A percentile compares a stretch with the other conserved stretches of the same genome.
Conservation (phyloP, 2,113 vertebrate species). For the Micronycteris hirsuta region DNA sequence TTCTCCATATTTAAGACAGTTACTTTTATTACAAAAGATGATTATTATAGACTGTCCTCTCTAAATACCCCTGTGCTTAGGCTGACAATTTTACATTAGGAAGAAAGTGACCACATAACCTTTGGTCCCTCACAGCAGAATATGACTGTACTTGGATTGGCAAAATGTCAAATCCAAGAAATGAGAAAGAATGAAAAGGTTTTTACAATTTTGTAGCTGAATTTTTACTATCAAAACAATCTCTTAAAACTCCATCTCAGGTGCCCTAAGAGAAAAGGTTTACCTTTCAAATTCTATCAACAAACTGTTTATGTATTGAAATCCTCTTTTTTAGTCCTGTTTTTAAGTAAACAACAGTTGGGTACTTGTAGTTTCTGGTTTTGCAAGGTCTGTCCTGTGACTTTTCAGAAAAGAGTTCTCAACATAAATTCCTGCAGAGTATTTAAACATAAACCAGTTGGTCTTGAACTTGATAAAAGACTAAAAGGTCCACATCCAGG, state of each 20-base stretch:
- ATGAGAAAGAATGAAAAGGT: neutral
- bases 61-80: neutral
- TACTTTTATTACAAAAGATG: neutral
- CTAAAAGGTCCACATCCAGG: neutral
- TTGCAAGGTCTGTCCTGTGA: neutral
- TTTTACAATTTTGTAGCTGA: neutral
- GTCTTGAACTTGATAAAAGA: neutral
- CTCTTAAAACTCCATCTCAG: neutral
- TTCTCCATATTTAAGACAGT: neutral
- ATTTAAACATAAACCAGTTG: neutral
- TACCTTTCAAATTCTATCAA: slow-evolving; percentile 14
- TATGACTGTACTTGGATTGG: neutral
- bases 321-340: neutral
- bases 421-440: neutral
- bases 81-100: neutral
- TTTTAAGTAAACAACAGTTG: slow-evolving; percentile 17
- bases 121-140: neutral
- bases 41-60: neutral
- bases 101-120: neutral
- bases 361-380: slow-evolving; percentile 6
- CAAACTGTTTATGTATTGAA: neutral
- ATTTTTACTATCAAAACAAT: neutral
- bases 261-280: neutral
- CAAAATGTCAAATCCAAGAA: neutral
- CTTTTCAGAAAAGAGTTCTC: neutral